These are phyloP conservation scores for Origma solitaria DNA, from an alignment of 2,113 vertebrate genomes.

Conservation along the genomic window DNA sequence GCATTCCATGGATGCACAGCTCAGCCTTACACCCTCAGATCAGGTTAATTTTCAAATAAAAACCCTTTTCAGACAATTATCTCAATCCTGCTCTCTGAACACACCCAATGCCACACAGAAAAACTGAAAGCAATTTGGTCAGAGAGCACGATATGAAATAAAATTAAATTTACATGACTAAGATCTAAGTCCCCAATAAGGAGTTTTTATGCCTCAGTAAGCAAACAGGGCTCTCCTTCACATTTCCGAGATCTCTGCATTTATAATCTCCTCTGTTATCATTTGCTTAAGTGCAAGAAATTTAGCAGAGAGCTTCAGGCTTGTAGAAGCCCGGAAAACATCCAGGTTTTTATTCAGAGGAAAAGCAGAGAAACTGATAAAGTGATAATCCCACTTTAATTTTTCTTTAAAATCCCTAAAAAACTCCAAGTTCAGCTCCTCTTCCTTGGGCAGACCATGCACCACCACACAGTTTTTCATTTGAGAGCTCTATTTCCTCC, in stretches of 20 bases:
- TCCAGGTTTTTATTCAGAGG: not conserved
- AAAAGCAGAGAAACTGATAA: not conserved
- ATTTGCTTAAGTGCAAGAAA: not conserved
- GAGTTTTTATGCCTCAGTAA: not conserved
- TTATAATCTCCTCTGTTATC: not conserved
- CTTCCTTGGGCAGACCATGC: not conserved
- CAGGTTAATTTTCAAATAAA: not conserved
- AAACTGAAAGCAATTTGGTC: not conserved
- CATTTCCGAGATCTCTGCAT: not conserved
- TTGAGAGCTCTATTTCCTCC: not conserved
- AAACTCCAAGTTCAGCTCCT: not conserved
- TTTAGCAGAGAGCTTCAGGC: not conserved
- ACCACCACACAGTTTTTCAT: not conserved
- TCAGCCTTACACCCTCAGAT: fast-evolving
- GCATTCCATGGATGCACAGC: not conserved
- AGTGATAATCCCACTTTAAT: not conserved
- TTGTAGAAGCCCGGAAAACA: not conserved
- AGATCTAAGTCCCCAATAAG: not conserved
- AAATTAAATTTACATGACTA: not conserved
- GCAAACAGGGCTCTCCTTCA: not conserved
- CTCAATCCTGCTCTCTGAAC: fast-evolving
- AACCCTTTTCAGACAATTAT: too few relatives aligned
- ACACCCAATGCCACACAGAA: not conserved
- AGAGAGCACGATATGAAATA: not conserved
- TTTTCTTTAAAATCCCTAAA: not conserved